Conservation (phyloP, 2,113 vertebrate species). For the Cololabis saira region DNA sequence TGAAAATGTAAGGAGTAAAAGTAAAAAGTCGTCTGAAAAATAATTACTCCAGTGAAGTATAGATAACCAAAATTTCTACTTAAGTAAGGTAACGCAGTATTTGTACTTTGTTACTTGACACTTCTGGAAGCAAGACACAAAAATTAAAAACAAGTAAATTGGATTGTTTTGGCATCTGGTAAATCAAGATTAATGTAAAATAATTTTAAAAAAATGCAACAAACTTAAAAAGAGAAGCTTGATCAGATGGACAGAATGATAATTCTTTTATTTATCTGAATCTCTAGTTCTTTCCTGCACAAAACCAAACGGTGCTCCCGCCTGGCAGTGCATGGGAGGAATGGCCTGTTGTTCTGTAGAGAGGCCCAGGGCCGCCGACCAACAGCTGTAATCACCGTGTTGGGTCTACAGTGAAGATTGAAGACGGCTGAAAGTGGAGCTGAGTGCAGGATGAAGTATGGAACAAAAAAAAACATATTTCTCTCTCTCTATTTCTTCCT, state of each 20-base stretch:
- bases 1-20: too few species aligned
- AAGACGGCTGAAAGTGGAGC: constrained; percentile 63
- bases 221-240: not conserved
- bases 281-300: constrained; percentile 1
- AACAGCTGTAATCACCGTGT: constrained; percentile 72
- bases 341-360: constrained; percentile 41
- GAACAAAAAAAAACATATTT: constrained; percentile 25
- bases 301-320: constrained; percentile 17
- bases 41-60: too few species aligned
- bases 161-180: too few species aligned
- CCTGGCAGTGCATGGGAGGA: constrained; percentile 52
- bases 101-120: too few species aligned
- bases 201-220: not conserved
- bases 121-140: too few species aligned
- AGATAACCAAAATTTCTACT: too few species aligned
- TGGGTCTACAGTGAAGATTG: constrained; percentile 66
- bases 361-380: constrained; percentile 49
- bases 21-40: too few species aligned
- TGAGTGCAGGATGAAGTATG: constrained; percentile 43
- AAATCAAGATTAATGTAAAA: too few species aligned
- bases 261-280: constrained; percentile 2
- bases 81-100: too few species aligned
- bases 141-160: too few species aligned
- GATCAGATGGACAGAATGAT: not conserved
- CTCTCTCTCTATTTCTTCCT: not conserved